Evolutionary conservation across 2,113 vertebrate genomes (phyloP).

Genomic region (Heterotis niloticus): DNA sequence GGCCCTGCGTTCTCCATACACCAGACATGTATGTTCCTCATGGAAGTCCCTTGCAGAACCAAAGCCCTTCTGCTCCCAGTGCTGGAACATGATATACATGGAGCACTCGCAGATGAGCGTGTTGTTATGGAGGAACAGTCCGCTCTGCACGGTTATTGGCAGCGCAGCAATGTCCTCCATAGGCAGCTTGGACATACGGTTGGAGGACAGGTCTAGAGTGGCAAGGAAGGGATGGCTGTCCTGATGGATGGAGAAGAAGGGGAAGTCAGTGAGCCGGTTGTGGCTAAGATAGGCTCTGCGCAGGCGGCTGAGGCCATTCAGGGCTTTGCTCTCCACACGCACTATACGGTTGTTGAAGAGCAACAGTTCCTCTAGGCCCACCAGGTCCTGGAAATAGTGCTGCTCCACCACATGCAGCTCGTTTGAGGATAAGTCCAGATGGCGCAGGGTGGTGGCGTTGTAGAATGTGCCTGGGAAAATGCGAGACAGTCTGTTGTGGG

Average conservation of each 20-base stretch:
- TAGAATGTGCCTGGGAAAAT: constrained; percentile 66
- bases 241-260: constrained; percentile 74
- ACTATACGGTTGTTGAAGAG: constrained; percentile 83
- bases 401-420: constrained; percentile 61
- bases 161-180: constrained; percentile 69
- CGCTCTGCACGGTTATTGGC: constrained; percentile 64
- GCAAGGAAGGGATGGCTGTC: constrained; percentile 70
- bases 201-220: constrained; percentile 86
- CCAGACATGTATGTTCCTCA: constrained; percentile 74
- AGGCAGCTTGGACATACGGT: constrained; percentile 75
- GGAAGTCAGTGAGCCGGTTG: constrained; percentile 83
- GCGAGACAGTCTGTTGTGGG: constrained; percentile 71
- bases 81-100: constrained; percentile 71
- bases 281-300: constrained; percentile 86
- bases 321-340: constrained; percentile 67
- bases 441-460: constrained; percentile 68
- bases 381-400: constrained; percentile 73
- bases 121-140: constrained; percentile 90
- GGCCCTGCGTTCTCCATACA: constrained; percentile 62
- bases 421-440: constrained; percentile 94
- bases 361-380: constrained; percentile 78
- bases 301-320: constrained; percentile 66
- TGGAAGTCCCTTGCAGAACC: constrained; percentile 72
- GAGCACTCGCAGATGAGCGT: constrained; percentile 80
- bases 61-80: constrained; percentile 75